Evolutionary conservation across 2,888 invertebrate genomes (phyloP).

Genomic region (Panzeria rudis): DNA sequence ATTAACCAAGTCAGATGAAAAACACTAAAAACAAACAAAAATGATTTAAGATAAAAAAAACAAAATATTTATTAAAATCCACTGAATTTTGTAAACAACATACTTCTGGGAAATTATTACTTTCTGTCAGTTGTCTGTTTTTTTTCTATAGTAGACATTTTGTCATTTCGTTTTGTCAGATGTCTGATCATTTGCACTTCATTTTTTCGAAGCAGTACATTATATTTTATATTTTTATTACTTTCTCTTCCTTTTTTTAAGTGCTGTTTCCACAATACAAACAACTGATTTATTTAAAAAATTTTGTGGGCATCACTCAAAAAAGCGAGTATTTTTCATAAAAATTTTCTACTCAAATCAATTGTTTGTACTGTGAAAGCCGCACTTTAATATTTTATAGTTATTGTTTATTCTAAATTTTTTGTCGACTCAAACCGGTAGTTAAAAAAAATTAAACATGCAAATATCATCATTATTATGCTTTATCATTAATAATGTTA

Average conservation of each 20-base stretch:
- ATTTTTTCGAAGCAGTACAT: not conserved
- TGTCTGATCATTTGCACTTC: constrained; percentile 14
- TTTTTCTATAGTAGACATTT: constrained; percentile 15
- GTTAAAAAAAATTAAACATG: constrained; percentile 14
- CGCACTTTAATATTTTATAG: constrained; percentile 18
- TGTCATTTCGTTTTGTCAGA: constrained; percentile 36
- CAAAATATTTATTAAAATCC: not conserved
- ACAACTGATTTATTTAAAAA: no score
- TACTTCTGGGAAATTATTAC: constrained; percentile 9
- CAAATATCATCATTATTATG: constrained; percentile 27
- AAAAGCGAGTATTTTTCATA: no score
- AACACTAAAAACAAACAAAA: not conserved
- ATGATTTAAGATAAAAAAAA: not conserved
- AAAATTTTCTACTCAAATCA: no score
- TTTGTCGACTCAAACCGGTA: not conserved
- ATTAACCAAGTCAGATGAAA: not conserved
- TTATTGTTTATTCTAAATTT: constrained; percentile 10
- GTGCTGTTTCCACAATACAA: no score
- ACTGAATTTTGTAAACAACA: not conserved
- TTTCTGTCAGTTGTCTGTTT: constrained; percentile 33
- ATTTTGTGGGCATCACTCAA: no score
- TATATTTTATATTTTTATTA: no score
- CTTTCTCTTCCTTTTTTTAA: no score
- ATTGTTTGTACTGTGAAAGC: no score
- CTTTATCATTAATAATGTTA: constrained; percentile 11